Percentiles rank a stretch among this genome's conserved stretches.
Evolutionary conservation across 2,888 invertebrate genomes (phyloP).

Genomic region (Gandaritis pyraliata): DNA sequence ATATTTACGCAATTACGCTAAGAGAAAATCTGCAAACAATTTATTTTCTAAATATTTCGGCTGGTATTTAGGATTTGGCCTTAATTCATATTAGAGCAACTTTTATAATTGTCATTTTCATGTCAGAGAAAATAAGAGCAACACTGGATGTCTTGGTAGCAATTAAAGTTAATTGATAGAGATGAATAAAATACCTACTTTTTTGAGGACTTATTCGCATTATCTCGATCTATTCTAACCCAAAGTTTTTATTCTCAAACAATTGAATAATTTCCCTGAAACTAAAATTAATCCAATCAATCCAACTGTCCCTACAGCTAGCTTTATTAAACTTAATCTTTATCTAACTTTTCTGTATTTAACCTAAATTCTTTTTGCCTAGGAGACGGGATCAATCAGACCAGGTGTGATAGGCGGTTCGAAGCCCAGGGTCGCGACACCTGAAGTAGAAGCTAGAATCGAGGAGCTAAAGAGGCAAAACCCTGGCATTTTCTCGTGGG

Average conservation of each 20-base stretch:
- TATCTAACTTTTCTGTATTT: slow-evolving; percentile 3
- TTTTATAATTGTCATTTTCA: too few relatives aligned
- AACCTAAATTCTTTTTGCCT: slow-evolving; percentile 56
- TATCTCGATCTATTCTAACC: too few relatives aligned
- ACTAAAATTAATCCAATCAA: not conserved
- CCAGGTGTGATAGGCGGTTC: slow-evolving; percentile 98
- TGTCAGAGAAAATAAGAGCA: too few relatives aligned
- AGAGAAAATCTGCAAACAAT: not conserved
- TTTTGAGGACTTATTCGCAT: too few relatives aligned
- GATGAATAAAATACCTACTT: too few relatives aligned
- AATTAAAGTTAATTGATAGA: too few relatives aligned
- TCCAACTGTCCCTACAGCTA: not conserved
- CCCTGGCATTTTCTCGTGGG: slow-evolving; percentile 98
- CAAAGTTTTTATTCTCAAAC: too few relatives aligned
- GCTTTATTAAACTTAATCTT: not conserved
- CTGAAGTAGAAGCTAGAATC: slow-evolving; percentile 95
- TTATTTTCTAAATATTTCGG: not conserved
- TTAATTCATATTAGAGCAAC: too few relatives aligned
- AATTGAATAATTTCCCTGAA: not conserved
- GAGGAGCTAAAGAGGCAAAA: slow-evolving; percentile 95
- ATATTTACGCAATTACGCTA: not conserved
- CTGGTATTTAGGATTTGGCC: too few relatives aligned
- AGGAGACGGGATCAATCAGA: slow-evolving; percentile 97
- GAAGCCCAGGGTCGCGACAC: slow-evolving; percentile 96
- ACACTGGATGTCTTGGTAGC: too few relatives aligned